phyloP scores from a whole-genome alignment of 35 echinoderm and acorn worm genomes.

The Strongylocentrotus purpuratus region DNA sequence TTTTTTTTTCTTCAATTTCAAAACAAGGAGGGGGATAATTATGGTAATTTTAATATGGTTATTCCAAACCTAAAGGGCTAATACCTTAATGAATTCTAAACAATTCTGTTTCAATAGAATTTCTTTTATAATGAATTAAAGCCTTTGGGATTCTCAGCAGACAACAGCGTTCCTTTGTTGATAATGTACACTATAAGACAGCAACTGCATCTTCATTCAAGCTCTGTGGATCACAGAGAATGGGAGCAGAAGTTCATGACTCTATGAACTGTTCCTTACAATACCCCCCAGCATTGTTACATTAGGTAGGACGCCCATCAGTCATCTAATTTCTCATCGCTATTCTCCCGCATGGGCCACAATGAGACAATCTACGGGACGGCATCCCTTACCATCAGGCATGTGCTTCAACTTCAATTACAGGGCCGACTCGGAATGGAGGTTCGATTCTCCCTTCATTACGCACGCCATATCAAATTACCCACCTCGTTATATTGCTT shows the following conservation, averaged over 20 bases:
- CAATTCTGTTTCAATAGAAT: background rate
- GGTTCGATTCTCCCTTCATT: conserved; percentile 40
- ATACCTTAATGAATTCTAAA: background rate
- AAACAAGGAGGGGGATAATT: too few relatives aligned
- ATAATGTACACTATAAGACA: background rate
- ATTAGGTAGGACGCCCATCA: conserved; percentile 15
- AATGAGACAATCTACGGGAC: background rate
- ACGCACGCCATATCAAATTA: conserved; percentile 33
- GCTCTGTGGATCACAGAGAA: background rate
- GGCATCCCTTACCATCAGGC: conserved; percentile 26
- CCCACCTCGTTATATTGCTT: conserved; percentile 34
- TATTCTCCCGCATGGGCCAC: conserved; percentile 19
- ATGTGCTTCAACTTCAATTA: conserved; percentile 36
- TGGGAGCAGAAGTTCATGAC: background rate
- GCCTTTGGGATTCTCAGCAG: background rate
- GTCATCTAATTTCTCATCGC: conserved; percentile 27
- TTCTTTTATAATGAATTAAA: background rate
- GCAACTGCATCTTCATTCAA: background rate
- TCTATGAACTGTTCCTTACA: background rate
- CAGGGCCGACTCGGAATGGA: conserved; percentile 25
- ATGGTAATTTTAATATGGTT: too few relatives aligned
- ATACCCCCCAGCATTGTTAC: conserved; percentile 8
- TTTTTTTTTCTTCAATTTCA: too few relatives aligned
- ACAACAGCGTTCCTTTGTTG: background rate
- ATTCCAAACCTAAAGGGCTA: too few relatives aligned